Evolutionary conservation across 1,140 invertebrate genomes (phyloP).

Genomic region (Cardiocondyla obscurior): DNA sequence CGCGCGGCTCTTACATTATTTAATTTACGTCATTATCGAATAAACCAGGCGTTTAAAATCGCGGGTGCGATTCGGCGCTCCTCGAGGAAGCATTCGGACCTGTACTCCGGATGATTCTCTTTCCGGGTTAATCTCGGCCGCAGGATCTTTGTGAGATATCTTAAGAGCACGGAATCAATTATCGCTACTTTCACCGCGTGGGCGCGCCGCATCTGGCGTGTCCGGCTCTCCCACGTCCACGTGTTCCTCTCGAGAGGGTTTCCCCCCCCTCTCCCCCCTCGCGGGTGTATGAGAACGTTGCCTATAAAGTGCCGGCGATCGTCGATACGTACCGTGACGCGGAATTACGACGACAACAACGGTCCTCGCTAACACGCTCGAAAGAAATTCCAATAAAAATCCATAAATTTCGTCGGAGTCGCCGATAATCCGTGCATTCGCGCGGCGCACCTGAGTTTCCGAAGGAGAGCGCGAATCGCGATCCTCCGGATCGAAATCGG

Average conservation of each 20-base stretch:
- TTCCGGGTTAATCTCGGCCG: slow-evolving; percentile 71
- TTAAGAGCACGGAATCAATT: slow-evolving; percentile 80
- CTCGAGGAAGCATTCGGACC: slow-evolving; percentile 15
- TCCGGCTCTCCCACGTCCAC: slow-evolving; percentile 72
- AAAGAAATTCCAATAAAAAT: slow-evolving; percentile 48
- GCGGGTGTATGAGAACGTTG: background rate
- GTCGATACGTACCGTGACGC: slow-evolving; percentile 31
- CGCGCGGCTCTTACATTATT: slow-evolving; percentile 20
- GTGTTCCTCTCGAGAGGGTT: slow-evolving; percentile 6
- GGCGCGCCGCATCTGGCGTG: slow-evolving; percentile 74
- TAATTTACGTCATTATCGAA: slow-evolving; percentile 12
- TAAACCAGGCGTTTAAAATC: slow-evolving; percentile 31
- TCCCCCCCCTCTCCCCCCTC: too few relatives aligned
- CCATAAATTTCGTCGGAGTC: slow-evolving; percentile 6
- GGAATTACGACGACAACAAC: slow-evolving; percentile 54
- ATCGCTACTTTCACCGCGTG: slow-evolving; percentile 80
- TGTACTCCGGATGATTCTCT: slow-evolving; percentile 56
- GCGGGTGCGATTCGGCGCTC: slow-evolving; percentile 45
- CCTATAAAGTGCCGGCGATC: slow-evolving; percentile 47
- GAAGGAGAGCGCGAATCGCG: background rate
- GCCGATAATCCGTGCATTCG: slow-evolving; percentile 32
- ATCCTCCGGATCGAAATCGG: background rate
- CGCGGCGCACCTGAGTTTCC: slow-evolving; percentile 18
- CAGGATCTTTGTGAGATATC: slow-evolving; percentile 76
- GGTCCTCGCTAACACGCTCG: slow-evolving; percentile 40